Evolutionary conservation across 2,888 invertebrate genomes (phyloP), one percentile per base, ranked within the genome.

Genomic region (Elysia crispata): DNA sequence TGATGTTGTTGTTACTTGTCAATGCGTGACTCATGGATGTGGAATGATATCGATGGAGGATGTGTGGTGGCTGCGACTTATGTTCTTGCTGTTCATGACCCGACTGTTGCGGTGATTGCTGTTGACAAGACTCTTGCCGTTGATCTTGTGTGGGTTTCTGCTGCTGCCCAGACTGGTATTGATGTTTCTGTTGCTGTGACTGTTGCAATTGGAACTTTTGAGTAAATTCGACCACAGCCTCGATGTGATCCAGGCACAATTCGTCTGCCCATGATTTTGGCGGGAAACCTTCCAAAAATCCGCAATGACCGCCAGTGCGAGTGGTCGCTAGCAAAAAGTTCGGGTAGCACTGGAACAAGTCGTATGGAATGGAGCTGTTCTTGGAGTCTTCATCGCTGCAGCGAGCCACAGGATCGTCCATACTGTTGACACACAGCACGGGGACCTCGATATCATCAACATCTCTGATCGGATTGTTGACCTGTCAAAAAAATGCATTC

Each of bases 241-340:
- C 85, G 15, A 88, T 67, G 78, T 86, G 89, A 33, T 88, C 86
- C 33, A 89, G 31, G 1, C 86, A 81, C 33, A 89, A 41, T 8
- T 76, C 72, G 57, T 87, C 86, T 1, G 89, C 86, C 89, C 89
- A 90, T 1, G 86, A 86, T 8, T 72, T 66, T 13, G 84, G 84
- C 0, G 83, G 76, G 0, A 84, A 74, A 11, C 86, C 84, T 73
- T 91, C 89, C 30, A 89, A 81, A 81, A 91, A 91, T 8, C 90
- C 90, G 83, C 90, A 90, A 79, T 91, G 91, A 1, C 91, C 91
- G 13, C 91, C 91, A 70, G 85, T 84, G n/a, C 87, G 86, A 1
- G 90, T 86, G 1, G 85, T 86, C 6, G 86, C 88, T 25, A 91
- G 84, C 30, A 91, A 80, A 77, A 90, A 86, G 79, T 91, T 89